Evolutionary conservation across 2,797 vertebrate species (phyloP).

Genomic region (Notolepis coatsorum): DNA sequence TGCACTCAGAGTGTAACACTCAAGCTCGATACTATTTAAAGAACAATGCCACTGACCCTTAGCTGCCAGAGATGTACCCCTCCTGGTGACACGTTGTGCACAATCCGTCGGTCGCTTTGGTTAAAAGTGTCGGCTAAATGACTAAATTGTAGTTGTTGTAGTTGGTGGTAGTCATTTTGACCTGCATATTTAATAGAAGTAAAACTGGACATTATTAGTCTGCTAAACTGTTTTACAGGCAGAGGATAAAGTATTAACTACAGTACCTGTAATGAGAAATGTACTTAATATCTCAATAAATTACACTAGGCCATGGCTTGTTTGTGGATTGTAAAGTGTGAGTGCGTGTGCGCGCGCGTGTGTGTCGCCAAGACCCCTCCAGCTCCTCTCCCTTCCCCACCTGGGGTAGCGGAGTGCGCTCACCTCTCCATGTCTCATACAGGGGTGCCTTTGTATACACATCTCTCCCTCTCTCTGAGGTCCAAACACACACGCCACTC

Average conservation of each 20-base stretch:
- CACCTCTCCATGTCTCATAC: constrained; percentile 43
- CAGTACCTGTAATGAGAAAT: background rate
- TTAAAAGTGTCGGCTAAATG: too few relatives aligned
- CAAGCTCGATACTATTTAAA: too few relatives aligned
- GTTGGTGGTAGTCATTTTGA: background rate
- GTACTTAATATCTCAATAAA: background rate
- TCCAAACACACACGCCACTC: constrained; percentile 54
- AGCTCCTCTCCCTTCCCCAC: constrained; percentile 17
- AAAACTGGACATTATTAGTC: background rate
- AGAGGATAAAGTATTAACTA: background rate
- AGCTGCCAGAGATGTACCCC: too few relatives aligned
- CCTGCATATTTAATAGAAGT: background rate
- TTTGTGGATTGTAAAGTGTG: background rate
- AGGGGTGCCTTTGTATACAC: constrained; percentile 65
- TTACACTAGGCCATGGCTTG: background rate
- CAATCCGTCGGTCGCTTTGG: too few relatives aligned
- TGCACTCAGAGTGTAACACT: too few relatives aligned
- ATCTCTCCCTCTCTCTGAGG: constrained; percentile 22
- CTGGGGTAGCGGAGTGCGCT: constrained; percentile 24
- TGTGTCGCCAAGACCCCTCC: constrained; percentile 10
- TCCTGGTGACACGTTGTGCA: too few relatives aligned
- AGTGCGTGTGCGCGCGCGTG: background rate
- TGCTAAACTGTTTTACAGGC: background rate
- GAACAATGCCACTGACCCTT: too few relatives aligned
- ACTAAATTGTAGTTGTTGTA: too few relatives aligned